Evolutionary conservation across 2,888 invertebrate genomes (phyloP).

Genomic region (Epinotia demarniana): DNA sequence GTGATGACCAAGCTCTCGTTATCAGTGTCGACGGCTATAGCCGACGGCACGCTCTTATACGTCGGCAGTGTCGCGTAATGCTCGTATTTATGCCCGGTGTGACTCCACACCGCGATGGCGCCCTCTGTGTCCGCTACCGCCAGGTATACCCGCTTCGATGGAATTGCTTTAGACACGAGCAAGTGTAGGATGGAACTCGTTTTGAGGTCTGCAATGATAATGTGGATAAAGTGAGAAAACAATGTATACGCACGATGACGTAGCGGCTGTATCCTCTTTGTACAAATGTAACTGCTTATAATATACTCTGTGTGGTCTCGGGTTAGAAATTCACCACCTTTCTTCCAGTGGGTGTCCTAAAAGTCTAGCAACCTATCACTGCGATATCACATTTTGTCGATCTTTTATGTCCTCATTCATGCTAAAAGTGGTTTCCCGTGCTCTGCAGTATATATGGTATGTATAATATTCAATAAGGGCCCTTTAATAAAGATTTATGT

Average conservation of each 20-base stretch:
- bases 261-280: background rate
- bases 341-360: too few relatives aligned
- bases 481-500: too few relatives aligned
- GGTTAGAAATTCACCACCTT: too few relatives aligned
- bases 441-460: too few relatives aligned
- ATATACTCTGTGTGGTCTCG: too few relatives aligned
- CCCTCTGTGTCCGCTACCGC: conserved; percentile 87
- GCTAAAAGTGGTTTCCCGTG: too few relatives aligned
- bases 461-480: too few relatives aligned
- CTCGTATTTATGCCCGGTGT: conserved; percentile 65
- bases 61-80: conserved; percentile 87
- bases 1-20: conserved; percentile 86
- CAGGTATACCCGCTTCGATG: conserved; percentile 73
- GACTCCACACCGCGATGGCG: conserved; percentile 87
- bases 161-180: conserved; percentile 35
- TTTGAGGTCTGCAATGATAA: conserved; percentile 69
- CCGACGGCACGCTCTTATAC: conserved; percentile 88
- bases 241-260: background rate
- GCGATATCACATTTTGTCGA: too few relatives aligned
- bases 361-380: too few relatives aligned
- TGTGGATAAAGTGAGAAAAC: background rate
- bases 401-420: too few relatives aligned
- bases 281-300: background rate
- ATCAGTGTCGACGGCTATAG: conserved; percentile 87
- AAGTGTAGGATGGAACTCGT: conserved; percentile 70